phyloP scores from a whole-genome alignment of 1,140 invertebrate genomes.

The Matsumurasca onukii region DNA sequence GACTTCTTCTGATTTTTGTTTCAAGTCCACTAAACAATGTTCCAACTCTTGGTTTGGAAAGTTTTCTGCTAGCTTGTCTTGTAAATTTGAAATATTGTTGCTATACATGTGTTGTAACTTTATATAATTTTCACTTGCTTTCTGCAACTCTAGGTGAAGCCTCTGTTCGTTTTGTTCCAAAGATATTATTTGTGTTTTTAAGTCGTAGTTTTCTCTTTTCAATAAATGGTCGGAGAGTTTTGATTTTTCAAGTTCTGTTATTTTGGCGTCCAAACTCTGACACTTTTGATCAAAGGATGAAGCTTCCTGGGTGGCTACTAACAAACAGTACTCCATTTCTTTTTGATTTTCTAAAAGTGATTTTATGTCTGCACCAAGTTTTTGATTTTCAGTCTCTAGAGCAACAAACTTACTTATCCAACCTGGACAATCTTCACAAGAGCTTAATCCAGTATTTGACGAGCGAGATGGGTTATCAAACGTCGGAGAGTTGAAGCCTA shows the following conservation, averaged over 20 bases:
- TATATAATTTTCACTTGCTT: neutral
- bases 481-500: too few relatives aligned
- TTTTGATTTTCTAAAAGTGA: neutral
- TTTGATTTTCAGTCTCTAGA: neutral
- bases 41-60: neutral
- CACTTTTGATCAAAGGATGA: neutral
- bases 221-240: constrained; percentile 6
- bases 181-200: neutral
- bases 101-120: neutral
- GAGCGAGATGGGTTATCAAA: too few relatives aligned
- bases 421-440: too few relatives aligned
- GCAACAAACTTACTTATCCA: neutral
- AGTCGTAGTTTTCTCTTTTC: constrained; percentile 16
- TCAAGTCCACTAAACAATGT: neutral
- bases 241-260: constrained; percentile 8
- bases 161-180: neutral
- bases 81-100: neutral
- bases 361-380: neutral
- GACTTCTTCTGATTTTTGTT: constrained; percentile 11
- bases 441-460: too few relatives aligned
- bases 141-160: neutral
- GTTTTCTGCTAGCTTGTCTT: neutral
- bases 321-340: constrained; percentile 10
- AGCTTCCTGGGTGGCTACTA: neutral
- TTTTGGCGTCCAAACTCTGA: neutral